Percentiles rank a stretch among this genome's conserved stretches.
Conservation (phyloP, 2,113 vertebrate genomes). For the Peromyscus californicus region DNA sequence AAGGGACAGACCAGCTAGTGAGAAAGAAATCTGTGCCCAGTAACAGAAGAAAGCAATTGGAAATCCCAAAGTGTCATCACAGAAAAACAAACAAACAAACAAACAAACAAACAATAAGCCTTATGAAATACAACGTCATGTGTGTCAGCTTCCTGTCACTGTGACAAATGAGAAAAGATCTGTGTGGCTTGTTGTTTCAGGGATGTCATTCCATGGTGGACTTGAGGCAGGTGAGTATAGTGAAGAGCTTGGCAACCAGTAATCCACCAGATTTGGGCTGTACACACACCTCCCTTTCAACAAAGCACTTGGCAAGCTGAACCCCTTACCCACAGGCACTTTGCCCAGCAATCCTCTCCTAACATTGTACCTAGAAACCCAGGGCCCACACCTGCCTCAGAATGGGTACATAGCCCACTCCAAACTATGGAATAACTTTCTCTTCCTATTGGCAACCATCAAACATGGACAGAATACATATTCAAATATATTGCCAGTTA, state of each 20-base stretch:
- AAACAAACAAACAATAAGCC: background rate
- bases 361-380: background rate
- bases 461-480: background rate
- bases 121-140: background rate
- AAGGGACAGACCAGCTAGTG: background rate
- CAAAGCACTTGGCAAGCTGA: background rate
- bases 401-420: background rate
- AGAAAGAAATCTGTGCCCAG: background rate
- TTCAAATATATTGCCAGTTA: background rate
- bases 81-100: no score
- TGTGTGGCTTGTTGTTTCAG: background rate
- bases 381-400: background rate
- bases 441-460: background rate
- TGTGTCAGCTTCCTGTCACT: background rate
- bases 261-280: background rate
- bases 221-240: background rate
- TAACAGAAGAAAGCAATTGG: background rate
- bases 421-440: background rate
- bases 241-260: background rate
- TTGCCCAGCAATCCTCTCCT: background rate
- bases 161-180: background rate
- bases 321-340: background rate
- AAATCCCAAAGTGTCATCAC: background rate
- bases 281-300: no score
- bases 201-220: background rate